These are phyloP conservation scores for Plutella xylostella DNA, from an alignment of 2,888 invertebrate species.

Conservation along the genomic window DNA sequence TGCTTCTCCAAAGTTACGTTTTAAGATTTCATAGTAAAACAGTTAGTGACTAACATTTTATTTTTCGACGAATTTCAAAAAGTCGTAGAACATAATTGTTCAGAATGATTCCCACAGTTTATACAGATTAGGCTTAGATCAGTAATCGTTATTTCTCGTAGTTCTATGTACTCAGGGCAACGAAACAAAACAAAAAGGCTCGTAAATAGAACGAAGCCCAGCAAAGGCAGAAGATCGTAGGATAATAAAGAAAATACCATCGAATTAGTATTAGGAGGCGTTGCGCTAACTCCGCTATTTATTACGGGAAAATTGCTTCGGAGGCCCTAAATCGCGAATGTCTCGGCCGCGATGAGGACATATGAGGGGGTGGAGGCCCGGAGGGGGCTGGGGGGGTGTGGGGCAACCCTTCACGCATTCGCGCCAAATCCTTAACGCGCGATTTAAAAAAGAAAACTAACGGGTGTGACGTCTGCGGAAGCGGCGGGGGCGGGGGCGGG, in stretches of 20 bases:
- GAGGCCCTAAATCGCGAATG: slow-evolving; percentile 24
- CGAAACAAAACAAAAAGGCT: no score
- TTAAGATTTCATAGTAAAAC: no score
- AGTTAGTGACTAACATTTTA: no score
- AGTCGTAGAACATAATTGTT: no score
- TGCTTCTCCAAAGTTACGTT: no score
- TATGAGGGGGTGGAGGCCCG: slow-evolving; percentile 41
- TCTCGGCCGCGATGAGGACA: slow-evolving; percentile 39
- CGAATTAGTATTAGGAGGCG: slow-evolving; percentile 27
- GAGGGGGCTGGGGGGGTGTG: slow-evolving; percentile 26
- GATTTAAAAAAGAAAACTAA: slow-evolving; percentile 70
- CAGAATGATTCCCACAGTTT: no score
- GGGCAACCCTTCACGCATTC: slow-evolving; percentile 62
- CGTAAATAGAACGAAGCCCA: background rate
- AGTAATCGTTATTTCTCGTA: no score
- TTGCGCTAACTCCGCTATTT: slow-evolving; percentile 27
- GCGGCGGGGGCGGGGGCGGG: slow-evolving; percentile 24
- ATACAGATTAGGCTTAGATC: no score
- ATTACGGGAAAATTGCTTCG: slow-evolving; percentile 35
- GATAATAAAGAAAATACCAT: slow-evolving; percentile 13
- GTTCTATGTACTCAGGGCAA: no score
- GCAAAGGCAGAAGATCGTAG: background rate
- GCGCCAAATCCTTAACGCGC: slow-evolving; percentile 67
- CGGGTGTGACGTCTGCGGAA: slow-evolving; percentile 26
- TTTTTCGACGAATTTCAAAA: no score